Evolutionary conservation across 2,888 invertebrate genomes (phyloP).

Genomic region (Anthoptus insignis): DNA sequence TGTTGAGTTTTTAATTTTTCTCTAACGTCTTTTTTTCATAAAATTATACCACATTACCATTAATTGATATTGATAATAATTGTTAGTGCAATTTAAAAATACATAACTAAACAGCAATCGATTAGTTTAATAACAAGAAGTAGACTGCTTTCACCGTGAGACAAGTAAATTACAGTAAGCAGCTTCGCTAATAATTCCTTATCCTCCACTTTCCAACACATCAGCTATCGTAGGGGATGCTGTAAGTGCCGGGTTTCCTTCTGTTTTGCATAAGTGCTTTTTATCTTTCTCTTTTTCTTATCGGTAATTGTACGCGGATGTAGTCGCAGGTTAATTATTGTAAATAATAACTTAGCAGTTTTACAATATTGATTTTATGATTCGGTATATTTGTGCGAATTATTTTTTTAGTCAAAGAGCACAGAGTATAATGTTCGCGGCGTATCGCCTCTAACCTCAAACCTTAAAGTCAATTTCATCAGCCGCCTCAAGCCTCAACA

Average conservation of each 20-base stretch:
- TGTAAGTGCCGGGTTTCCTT: conserved; percentile 2
- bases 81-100: too few species aligned
- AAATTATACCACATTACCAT: not conserved
- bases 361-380: too few species aligned
- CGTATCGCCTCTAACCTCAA: conserved; percentile 17
- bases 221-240: conserved; percentile 25
- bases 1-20: too few species aligned
- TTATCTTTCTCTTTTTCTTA: not conserved
- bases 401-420: too few species aligned
- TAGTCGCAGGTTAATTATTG: too few species aligned
- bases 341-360: too few species aligned
- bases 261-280: conserved; percentile 6
- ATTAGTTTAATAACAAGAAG: conserved; percentile 26
- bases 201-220: conserved; percentile 32
- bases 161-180: conserved; percentile 29
- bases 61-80: too few species aligned
- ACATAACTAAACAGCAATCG: too few species aligned
- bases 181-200: conserved; percentile 29
- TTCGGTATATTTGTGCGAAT: too few species aligned
- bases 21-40: too few species aligned
- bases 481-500: not conserved
- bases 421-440: conserved; percentile 17
- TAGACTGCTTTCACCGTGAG: conserved; percentile 26
- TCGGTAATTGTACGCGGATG: too few species aligned
- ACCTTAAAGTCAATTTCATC: conserved; percentile 11